Percentiles rank a stretch among this genome's conserved stretches.
These are phyloP conservation scores for Capra hircus DNA, from an alignment of 2,113 vertebrate genomes.

Conservation along the genomic window DNA sequence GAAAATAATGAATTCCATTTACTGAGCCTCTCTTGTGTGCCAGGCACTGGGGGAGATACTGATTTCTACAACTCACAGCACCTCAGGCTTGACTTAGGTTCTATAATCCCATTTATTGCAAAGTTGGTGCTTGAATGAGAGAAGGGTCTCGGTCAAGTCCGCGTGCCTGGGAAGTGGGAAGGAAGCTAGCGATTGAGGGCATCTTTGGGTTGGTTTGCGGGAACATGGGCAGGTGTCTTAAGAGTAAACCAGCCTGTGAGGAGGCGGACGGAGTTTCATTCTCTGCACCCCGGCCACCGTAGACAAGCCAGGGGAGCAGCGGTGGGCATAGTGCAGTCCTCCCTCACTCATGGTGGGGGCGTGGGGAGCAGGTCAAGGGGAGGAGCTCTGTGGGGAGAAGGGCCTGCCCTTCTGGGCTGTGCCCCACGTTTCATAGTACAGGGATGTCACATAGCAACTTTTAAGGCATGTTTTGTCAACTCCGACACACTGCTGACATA, in stretches of 20 bases:
- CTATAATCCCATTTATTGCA: neutral
- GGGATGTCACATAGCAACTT: neutral
- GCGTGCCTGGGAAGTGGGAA: neutral
- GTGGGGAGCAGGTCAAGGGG: neutral
- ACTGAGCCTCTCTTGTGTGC: neutral
- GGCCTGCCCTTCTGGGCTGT: neutral
- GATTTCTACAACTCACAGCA: neutral
- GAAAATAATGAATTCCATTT: neutral
- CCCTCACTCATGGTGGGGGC: neutral
- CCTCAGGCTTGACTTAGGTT: neutral
- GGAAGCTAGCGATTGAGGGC: neutral
- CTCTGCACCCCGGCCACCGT: too few species aligned
- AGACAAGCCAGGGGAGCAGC: too few species aligned
- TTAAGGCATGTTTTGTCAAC: neutral
- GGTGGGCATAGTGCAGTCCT: neutral
- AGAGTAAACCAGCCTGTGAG: neutral
- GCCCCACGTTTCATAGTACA: neutral
- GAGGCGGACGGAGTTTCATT: fast-evolving
- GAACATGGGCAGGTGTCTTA: fast-evolving
- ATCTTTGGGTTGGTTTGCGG: neutral
- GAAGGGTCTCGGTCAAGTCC: neutral
- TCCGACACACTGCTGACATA: neutral
- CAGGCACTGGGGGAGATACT: neutral
- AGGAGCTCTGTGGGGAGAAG: neutral
- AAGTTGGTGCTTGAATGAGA: neutral